Evolutionary conservation across 2,113 vertebrate species (phyloP).

Genomic region (Atrichornis clamosus): DNA sequence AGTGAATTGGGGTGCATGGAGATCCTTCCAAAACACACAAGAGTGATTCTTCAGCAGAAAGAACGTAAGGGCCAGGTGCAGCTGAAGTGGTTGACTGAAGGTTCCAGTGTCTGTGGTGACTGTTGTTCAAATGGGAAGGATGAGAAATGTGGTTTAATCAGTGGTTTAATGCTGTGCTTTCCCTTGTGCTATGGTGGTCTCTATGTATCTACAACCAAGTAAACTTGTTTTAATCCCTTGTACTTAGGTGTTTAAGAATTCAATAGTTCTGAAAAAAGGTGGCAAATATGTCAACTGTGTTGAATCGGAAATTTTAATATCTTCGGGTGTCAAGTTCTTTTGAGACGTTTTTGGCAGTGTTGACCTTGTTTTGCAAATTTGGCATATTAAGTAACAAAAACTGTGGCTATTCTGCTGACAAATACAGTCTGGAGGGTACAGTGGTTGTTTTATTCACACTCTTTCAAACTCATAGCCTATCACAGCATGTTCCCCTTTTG

Average conservation of each 20-base stretch:
- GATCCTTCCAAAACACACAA: background rate
- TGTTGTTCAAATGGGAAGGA: background rate
- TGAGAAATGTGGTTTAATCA: background rate
- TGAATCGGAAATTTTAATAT: background rate
- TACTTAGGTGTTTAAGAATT: background rate
- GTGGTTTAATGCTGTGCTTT: background rate
- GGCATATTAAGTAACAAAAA: background rate
- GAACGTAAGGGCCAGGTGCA: accelerated
- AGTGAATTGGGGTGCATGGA: background rate
- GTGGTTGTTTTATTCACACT: background rate
- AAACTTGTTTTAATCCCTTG: background rate
- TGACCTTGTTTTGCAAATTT: background rate
- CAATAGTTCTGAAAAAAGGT: background rate
- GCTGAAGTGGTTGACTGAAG: background rate
- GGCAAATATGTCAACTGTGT: background rate
- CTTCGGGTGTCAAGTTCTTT: background rate
- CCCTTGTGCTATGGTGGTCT: background rate
- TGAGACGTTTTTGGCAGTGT: background rate
- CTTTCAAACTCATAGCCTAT: background rate
- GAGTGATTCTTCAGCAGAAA: background rate
- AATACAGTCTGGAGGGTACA: background rate
- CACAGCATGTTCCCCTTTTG: background rate
- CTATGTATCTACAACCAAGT: background rate
- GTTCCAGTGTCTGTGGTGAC: background rate
- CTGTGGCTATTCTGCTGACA: background rate